Base-by-base conservation (phyloP, 64 coral and sea anemone genomes). In the Pocillopora verrucosa region DNA sequence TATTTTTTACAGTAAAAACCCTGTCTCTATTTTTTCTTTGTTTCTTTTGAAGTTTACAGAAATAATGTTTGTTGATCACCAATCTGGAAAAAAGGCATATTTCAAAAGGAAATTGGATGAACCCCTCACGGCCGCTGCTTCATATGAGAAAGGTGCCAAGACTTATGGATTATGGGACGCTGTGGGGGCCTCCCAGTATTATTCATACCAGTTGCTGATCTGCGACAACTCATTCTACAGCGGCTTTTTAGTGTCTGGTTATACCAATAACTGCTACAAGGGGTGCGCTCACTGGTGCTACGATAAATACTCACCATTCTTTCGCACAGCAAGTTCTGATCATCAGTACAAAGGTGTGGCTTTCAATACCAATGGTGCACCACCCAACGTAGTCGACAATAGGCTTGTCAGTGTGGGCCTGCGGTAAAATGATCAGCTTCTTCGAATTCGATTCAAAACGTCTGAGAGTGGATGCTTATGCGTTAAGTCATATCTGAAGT, bases 11-110 rank as follows among this genome's bases (percentile, higher is more conserved):
- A 30, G 30, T 30, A 30, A 30, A 30, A 30, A 30, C 30, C 30
- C 30, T 30, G 30, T 30, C 56, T 14, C 17, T 77, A 38, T 77
- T 51, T 56, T 77, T 41, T 77, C 59, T 11, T 60, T 9, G 9
- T 15, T 60, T 84, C 58, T 65, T n/a, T 20, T 63, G 30, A 30
- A 73, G 65, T 87, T 87, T 38, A 87, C 65, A 72, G 84, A 87
- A 87, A 61, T 87, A 26, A 87, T 87, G 3, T 87, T 87, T 11
- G 14, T 74, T 19, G 79, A 82, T 36, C 84, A 87, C 19, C 65
- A 73, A 22, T 73, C 57, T 36, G 65, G 67, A 16, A 61, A 24
- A 11, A 59, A 61, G 9, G 84, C 30, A 3, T 72, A 14, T 17
- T 75, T 73, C n/a, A 75, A 72, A 25, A 65, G 72, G 22, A 34